Evolutionary conservation across 2,113 vertebrate species (phyloP).

Genomic region (Centropristis striata): DNA sequence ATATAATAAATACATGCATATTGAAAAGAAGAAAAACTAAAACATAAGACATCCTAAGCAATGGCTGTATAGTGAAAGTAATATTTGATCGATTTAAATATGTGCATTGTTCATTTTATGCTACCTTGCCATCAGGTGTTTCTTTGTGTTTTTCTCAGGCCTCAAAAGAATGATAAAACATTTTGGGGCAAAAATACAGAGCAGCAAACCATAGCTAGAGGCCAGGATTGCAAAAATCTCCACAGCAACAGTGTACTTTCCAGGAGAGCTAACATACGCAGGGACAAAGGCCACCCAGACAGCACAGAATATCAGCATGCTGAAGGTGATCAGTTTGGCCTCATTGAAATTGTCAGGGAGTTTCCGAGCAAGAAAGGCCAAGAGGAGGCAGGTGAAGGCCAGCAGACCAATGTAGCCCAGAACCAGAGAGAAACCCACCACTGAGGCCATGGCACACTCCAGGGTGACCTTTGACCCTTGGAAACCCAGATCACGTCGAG

Average conservation of each 20-base stretch:
- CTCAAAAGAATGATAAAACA: slow-evolving; percentile 76
- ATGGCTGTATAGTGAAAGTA: background rate
- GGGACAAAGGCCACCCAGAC: slow-evolving; percentile 80
- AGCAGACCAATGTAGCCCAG: slow-evolving; percentile 85
- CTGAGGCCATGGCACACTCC: slow-evolving; percentile 79
- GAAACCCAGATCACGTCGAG: slow-evolving; percentile 65
- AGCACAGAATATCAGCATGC: slow-evolving; percentile 85
- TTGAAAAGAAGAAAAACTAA: background rate
- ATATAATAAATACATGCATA: background rate
- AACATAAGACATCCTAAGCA: background rate
- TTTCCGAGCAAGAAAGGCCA: slow-evolving; percentile 84
- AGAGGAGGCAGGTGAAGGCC: slow-evolving; percentile 75
- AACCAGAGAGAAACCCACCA: slow-evolving; percentile 78
- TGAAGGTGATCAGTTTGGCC: slow-evolving; percentile 82
- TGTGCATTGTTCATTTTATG: background rate
- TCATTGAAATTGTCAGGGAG: slow-evolving; percentile 82
- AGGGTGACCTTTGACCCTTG: slow-evolving; percentile 78
- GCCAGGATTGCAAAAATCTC: too few relatives aligned
- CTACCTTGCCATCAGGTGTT: slow-evolving; percentile 66
- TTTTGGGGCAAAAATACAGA: slow-evolving; percentile 77
- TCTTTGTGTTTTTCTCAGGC: slow-evolving; percentile 74
- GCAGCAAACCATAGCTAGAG: slow-evolving; percentile 50
- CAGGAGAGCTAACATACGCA: background rate
- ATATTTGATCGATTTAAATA: background rate
- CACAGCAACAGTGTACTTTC: too few relatives aligned